Evolutionary conservation across 2,888 invertebrate genomes (phyloP).

Genomic region (Drosophila siamana): DNA sequence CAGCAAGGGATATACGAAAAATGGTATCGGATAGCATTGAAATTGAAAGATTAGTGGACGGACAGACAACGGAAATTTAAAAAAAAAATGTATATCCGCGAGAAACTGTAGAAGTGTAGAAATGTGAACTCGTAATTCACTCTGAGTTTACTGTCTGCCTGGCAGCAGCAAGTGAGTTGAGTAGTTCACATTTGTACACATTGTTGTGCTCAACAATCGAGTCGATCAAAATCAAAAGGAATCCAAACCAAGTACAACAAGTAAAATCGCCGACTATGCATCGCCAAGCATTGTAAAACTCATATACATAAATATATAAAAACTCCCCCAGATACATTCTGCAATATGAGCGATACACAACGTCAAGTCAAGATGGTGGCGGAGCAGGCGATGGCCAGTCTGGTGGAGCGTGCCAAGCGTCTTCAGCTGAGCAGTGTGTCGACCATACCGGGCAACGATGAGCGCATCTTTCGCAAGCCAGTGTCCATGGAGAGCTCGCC

Average conservation of each 20-base stretch:
- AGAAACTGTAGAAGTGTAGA: no score
- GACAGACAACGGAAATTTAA: no score
- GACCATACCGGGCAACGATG: not conserved
- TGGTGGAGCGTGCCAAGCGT: constrained; percentile 51
- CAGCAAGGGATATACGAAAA: no score
- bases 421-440: constrained; percentile 42
- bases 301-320: not conserved
- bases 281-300: not conserved
- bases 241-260: constrained; percentile 18
- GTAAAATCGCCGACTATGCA: constrained; percentile 2
- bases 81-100: no score
- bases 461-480: not conserved
- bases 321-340: constrained; percentile 1
- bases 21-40: no score
- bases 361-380: constrained; percentile 13
- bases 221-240: constrained; percentile 34
- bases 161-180: not conserved
- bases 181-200: constrained; percentile 1
- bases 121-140: constrained; percentile 12
- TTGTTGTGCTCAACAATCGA: constrained; percentile 18
- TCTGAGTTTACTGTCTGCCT: constrained; percentile 16
- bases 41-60: no score
- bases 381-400: constrained; percentile 40
- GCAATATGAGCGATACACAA: constrained; percentile 34
- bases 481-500: not conserved